Percentiles rank a stretch among this genome's conserved stretches.
phyloP scores from a whole-genome alignment of 2,797 vertebrate genomes.

The Epinephelus coioides region DNA sequence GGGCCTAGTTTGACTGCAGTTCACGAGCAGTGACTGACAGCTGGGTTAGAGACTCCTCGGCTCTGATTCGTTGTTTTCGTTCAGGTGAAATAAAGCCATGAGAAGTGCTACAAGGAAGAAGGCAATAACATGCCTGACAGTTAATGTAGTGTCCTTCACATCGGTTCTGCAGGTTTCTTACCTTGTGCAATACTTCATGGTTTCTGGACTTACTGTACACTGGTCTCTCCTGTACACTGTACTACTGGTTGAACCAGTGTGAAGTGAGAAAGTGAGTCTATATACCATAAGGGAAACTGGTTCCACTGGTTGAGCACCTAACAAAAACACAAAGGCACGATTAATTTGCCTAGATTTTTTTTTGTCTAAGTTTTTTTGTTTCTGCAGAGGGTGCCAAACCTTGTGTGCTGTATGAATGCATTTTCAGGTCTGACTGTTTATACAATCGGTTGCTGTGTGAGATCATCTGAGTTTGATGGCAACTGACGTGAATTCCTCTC shows the following conservation, averaged over 20 bases:
- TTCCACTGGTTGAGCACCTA: conserved; percentile 14
- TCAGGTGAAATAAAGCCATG: too few relatives aligned
- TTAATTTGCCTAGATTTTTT: background rate
- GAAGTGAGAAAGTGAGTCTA: too few relatives aligned
- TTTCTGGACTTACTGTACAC: background rate
- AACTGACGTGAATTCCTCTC: background rate
- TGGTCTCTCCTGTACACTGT: background rate
- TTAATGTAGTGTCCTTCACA: too few relatives aligned
- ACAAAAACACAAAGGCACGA: background rate
- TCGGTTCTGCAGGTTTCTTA: background rate
- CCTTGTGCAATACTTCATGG: background rate
- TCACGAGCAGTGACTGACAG: too few relatives aligned
- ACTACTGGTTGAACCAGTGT: background rate
- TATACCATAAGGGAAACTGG: background rate
- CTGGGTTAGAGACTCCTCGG: too few relatives aligned
- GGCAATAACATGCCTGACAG: too few relatives aligned
- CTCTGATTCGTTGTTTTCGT: too few relatives aligned
- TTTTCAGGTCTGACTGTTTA: background rate
- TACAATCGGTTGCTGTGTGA: background rate
- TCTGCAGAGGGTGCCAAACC: background rate
- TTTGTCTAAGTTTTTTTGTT: background rate
- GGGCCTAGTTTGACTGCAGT: too few relatives aligned
- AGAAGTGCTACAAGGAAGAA: too few relatives aligned
- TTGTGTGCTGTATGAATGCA: background rate
- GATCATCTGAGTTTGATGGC: conserved; percentile 2